phyloP scores from a whole-genome alignment of 2,888 invertebrate species.

The Biston stratarius region DNA sequence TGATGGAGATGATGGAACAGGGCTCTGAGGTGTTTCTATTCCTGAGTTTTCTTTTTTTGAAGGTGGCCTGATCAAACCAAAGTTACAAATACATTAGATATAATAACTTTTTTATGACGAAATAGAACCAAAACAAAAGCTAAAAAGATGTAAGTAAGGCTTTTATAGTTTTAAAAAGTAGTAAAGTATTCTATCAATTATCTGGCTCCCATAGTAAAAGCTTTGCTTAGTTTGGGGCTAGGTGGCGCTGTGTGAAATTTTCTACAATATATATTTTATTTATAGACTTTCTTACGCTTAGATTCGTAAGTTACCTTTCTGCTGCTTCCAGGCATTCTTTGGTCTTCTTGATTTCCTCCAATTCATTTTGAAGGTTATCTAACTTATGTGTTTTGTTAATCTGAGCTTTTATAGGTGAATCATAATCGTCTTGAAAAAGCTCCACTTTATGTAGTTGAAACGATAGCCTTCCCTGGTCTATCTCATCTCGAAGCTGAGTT shows the following conservation, averaged over 20 bases:
- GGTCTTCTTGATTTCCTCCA: conserved; percentile 59
- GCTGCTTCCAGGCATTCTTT: conserved; percentile 46
- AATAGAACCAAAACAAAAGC: not conserved
- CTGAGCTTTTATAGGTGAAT: conserved; percentile 22
- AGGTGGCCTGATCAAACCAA: conserved; percentile 27
- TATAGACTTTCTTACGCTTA: too few relatives aligned
- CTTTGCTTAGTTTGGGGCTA: too few relatives aligned
- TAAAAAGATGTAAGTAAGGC: too few relatives aligned
- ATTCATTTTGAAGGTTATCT: conserved; percentile 55
- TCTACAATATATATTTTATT: too few relatives aligned
- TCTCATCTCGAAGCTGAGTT: conserved; percentile 9
- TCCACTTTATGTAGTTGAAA: conserved; percentile 32
- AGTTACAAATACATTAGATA: not conserved
- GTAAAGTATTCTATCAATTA: too few relatives aligned
- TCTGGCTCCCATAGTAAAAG: too few relatives aligned
- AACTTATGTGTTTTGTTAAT: conserved; percentile 52
- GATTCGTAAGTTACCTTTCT: conserved; percentile 49
- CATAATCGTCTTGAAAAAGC: conserved; percentile 22
- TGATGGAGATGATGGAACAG: conserved; percentile 68
- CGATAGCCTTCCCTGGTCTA: conserved; percentile 7
- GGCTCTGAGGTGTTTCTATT: conserved; percentile 73
- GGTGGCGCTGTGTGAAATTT: too few relatives aligned
- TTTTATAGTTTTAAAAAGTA: too few relatives aligned
- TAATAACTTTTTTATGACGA: too few relatives aligned
- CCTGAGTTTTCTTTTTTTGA: conserved; percentile 47